Conservation (phyloP, 2,888 invertebrate species). For the Aleiodes alternator region DNA sequence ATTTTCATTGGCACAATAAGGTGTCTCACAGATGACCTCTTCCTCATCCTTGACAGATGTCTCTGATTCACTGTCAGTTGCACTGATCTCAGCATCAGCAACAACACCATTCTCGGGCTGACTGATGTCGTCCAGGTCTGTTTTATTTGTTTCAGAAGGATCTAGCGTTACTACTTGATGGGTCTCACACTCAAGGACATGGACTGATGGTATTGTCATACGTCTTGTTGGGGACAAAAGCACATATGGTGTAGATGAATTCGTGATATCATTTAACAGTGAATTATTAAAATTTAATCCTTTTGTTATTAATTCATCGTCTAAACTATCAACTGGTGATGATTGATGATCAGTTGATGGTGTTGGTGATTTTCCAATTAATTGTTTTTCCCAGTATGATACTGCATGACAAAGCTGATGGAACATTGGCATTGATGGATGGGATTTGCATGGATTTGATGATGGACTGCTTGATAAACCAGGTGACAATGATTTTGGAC, state of each 20-base stretch:
- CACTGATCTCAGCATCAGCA: constrained; percentile 76
- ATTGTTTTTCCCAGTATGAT: constrained; percentile 71
- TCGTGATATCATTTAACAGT: constrained; percentile 1
- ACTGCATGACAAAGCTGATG: constrained; percentile 76
- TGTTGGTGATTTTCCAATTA: constrained; percentile 61
- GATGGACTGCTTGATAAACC: constrained; percentile 50
- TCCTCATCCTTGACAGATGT: constrained; percentile 77
- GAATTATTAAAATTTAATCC: constrained; percentile 33
- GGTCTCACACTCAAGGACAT: constrained; percentile 67
- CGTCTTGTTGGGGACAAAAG: constrained; percentile 59
- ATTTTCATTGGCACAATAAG: constrained; percentile 77
- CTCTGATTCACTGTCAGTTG: constrained; percentile 81
- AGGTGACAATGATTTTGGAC: constrained; percentile 63
- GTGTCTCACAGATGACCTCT: constrained; percentile 72
- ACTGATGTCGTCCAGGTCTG: constrained; percentile 85
- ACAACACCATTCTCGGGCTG: constrained; percentile 81
- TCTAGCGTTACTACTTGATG: constrained; percentile 74
- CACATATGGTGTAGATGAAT: constrained; percentile 41
- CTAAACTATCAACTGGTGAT: constrained; percentile 47
- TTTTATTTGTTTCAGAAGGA: constrained; percentile 71
- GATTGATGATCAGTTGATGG: constrained; percentile 53
- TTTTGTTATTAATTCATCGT: constrained; percentile 42
- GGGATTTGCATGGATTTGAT: constrained; percentile 68
- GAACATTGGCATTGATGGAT: constrained; percentile 76
- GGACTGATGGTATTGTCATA: constrained; percentile 70